A percentile compares a stretch with the other conserved stretches of the same genome.
These are phyloP conservation scores for Danio albolineatus DNA, from an alignment of 2,797 vertebrate genomes.

Conservation along the genomic window DNA sequence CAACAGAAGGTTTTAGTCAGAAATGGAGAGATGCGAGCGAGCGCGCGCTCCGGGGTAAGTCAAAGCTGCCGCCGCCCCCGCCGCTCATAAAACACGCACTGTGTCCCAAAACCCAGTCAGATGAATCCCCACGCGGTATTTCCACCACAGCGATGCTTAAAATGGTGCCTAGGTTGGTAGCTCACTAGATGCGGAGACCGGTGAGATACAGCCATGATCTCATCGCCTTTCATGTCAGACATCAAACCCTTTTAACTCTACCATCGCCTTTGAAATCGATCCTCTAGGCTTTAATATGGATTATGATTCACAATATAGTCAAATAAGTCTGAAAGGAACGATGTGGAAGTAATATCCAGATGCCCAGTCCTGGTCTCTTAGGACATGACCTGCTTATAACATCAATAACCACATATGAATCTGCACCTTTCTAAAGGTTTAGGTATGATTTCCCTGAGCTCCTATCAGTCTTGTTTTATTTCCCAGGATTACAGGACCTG, in stretches of 20 bases:
- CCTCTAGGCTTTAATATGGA: neutral
- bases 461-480: neutral
- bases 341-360: conserved; percentile 13
- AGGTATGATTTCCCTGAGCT: conserved; percentile 17
- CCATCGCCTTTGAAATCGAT: neutral
- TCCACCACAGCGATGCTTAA: neutral
- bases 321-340: neutral
- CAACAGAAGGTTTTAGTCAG: conserved; percentile 8
- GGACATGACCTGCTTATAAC: conserved; percentile 23
- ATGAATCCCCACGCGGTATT: neutral
- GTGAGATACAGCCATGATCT: neutral
- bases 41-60: neutral
- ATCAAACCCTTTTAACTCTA: neutral
- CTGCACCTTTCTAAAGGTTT: conserved; percentile 2
- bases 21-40: conserved; percentile 14
- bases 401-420: conserved; percentile 29
- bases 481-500: neutral
- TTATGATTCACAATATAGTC: neutral
- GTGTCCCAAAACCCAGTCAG: conserved; percentile 6
- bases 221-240: conserved; percentile 10
- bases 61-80: conserved; percentile 30
- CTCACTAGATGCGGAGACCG: neutral
- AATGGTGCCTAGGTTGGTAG: conserved; percentile 8
- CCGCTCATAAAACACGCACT: conserved; percentile 4
- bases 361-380: neutral